Evolutionary conservation across 2,797 vertebrate species (phyloP).

Genomic region (Discoglossus pictus): DNA sequence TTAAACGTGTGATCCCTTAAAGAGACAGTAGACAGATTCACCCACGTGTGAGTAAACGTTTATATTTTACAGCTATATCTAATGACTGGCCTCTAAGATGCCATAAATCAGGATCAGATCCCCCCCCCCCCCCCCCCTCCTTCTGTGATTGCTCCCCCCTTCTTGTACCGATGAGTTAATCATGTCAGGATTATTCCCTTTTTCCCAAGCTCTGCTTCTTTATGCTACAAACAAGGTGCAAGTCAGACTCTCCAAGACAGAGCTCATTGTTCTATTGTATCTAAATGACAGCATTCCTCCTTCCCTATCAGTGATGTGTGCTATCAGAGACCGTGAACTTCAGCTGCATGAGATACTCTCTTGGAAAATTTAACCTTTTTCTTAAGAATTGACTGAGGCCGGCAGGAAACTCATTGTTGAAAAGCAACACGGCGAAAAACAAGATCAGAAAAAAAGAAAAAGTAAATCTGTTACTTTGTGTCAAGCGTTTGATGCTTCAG

Average conservation of each 20-base stretch:
- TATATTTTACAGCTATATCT: neutral
- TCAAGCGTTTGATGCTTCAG: too few species aligned
- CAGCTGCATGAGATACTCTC: too few species aligned
- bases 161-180: slow-evolving; percentile 29
- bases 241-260: too few species aligned
- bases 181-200: slow-evolving; percentile 6
- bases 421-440: too few species aligned
- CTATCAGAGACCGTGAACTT: too few species aligned
- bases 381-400: neutral
- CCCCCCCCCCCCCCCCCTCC: slow-evolving; percentile 9
- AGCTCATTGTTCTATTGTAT: too few species aligned
- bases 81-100: neutral
- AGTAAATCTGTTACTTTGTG: neutral
- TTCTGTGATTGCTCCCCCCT: slow-evolving; percentile 20
- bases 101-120: slow-evolving; percentile 20
- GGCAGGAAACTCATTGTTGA: slow-evolving; percentile 9
- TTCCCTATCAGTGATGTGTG: too few species aligned
- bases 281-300: too few species aligned
- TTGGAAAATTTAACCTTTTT: neutral
- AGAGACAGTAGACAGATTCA: slow-evolving; percentile 27
- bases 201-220: neutral
- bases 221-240: too few species aligned
- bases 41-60: too few species aligned
- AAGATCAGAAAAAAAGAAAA: neutral
- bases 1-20: too few species aligned